Evolutionary conservation across 2,888 invertebrate genomes (phyloP), one percentile per base, ranked within the genome.

Genomic region (Ceramica pisi): DNA sequence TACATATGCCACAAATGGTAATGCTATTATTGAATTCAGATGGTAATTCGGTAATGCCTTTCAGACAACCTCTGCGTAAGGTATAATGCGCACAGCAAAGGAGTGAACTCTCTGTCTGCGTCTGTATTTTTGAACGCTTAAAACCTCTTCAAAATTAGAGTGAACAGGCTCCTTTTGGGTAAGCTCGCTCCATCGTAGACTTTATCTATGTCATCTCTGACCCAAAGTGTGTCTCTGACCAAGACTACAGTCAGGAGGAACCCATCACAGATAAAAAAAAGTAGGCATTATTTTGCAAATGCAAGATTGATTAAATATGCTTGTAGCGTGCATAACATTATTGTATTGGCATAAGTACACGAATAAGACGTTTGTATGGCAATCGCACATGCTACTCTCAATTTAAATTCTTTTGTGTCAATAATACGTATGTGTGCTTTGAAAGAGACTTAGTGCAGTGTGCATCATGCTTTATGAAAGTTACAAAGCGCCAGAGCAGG

Each of bases 11-110:
- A 56, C 21, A 73, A 8, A 38, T 46, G 48, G 21, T 23, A 21
- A 46, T 44, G 31, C 19, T 12, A 26, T 5, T 6, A n/a, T 41
- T 51, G 0, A 50, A 50, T 50, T 41, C 5, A n/a, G 23, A 21
- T 41, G 21, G 19, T 10, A 38, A 64, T 61, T 31, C 41, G 41
- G 14, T 46, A 14, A 19, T 44, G 55, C 14, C 60, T 56, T 80
- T 56, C 48, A 75, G 76, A 68, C 56, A 53, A 57, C 60, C 64
- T 75, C 12, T 68, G 14, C 6, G 5, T 31, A 8, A n/a, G n/a
- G n/a, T n/a, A n/a, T n/a, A n/a, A n/a, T n/a, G n/a, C n/a, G n/a
- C n/a, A n/a, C n/a, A n/a, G n/a, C n/a, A n/a, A n/a, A n/a, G n/a
- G n/a, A n/a, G n/a, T n/a, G n/a, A n/a, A n/a, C n/a, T n/a, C n/a